These are phyloP conservation scores for Hedychridium roseum DNA, from an alignment of 2,888 invertebrate species.

Conservation along the genomic window DNA sequence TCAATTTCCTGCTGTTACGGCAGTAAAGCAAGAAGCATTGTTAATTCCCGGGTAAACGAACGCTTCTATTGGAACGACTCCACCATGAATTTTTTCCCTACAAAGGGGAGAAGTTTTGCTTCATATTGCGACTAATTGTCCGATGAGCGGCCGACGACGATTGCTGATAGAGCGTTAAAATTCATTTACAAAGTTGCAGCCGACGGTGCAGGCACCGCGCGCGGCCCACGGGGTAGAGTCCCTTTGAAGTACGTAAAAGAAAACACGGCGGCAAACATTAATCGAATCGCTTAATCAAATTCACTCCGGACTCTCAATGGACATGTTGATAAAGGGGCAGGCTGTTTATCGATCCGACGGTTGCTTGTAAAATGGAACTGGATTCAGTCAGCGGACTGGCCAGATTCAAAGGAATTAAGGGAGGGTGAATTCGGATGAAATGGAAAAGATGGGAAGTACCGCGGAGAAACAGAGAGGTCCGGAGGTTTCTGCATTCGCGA, in stretches of 20 bases:
- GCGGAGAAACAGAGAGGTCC: background rate
- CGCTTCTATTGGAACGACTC: no score
- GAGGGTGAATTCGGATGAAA: conserved; percentile 25
- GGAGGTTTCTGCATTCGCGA: background rate
- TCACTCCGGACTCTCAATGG: conserved; percentile 35
- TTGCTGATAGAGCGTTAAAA: conserved; percentile 29
- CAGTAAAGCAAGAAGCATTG: no score
- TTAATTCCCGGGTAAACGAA: no score
- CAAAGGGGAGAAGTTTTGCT: background rate
- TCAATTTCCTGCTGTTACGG: no score
- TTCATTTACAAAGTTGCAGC: conserved; percentile 33
- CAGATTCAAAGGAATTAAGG: conserved; percentile 33
- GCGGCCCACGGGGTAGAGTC: conserved; percentile 9
- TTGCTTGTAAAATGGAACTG: conserved; percentile 33
- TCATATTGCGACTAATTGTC: conserved; percentile 11
- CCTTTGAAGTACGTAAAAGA: conserved; percentile 43
- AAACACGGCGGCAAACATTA: conserved; percentile 46
- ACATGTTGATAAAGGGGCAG: conserved; percentile 25
- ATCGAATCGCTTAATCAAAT: conserved; percentile 52
- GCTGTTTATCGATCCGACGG: conserved; percentile 49
- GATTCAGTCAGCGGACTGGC: conserved; percentile 36
- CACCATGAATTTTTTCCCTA: no score
- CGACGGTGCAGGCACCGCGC: conserved; percentile 16
- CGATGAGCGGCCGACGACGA: conserved; percentile 8
- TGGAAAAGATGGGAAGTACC: conserved; percentile 14